Evolutionary conservation across 2,888 invertebrate species (phyloP), one percentile per base, ranked within the genome.

Genomic region (Melanchra persicariae): DNA sequence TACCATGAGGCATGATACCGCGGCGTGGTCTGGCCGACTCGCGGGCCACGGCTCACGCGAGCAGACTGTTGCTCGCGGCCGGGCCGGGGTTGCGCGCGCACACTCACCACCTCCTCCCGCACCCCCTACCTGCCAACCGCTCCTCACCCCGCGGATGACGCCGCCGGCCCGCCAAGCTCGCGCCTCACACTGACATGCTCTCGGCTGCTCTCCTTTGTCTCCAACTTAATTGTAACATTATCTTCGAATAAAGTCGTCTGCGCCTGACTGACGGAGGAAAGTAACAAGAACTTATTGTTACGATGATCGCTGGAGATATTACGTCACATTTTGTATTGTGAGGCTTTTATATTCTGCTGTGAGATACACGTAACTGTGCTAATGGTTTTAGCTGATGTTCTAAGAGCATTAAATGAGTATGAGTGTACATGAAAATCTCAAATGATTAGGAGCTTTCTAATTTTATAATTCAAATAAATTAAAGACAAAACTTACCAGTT

Each of bases 31-130:
- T 85, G 83, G 88, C 86, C 90, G 89, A 89, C 88, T 90, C 88
- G 93, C 91, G 89, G 89, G 88, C 90, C 89, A 80, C 90, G 93
- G 94, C 93, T 91, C 93, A 93, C 95, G 92, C 92, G 93, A 93
- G 92, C 95, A 95, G 94, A 95, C 95, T 95, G 95, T 95, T 95
- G 95, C 95, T 94, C 89, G 85, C 89, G 91, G 91, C 93, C 93
- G 91, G 93, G 93, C 87, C 87, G 87, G 81, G 88, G 85, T 71
- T 93, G 94, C 93, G 93, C 89, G 94, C 95, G 95, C 95, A 93
- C 72, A 63, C 58, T 63, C 65, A 62, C 69, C 80, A 77, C 74
- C 87, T 86, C 87, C 84, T 79, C 81, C 85, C 85, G 82, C 84
- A 85, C 73, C 85, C 70, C 82, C 17, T 9, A 30, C 47, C 68